These are phyloP conservation scores for Phaedon cochleariae DNA, from an alignment of 2,888 invertebrate species.

Conservation along the genomic window DNA sequence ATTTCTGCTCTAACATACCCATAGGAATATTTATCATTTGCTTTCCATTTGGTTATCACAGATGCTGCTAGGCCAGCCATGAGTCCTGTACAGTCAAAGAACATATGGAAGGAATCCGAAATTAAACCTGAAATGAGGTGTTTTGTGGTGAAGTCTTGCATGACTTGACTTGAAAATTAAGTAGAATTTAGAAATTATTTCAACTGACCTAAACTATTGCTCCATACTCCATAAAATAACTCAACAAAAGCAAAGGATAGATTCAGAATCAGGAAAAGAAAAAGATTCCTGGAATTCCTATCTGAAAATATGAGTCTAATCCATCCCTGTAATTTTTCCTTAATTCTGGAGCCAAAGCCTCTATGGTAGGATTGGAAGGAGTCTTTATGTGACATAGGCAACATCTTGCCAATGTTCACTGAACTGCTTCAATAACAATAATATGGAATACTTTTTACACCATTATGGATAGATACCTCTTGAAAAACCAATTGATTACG, in stretches of 20 bases:
- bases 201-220: conserved; percentile 79
- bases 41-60: conserved; percentile 95
- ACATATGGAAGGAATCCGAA: conserved; percentile 99
- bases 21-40: conserved; percentile 89
- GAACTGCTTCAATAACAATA: not conserved
- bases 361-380: conserved; percentile 67
- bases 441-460: not conserved
- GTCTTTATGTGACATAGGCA: conserved; percentile 82
- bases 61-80: conserved; percentile 93
- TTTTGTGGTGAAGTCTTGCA: not conserved
- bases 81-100: conserved; percentile 97
- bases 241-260: conserved; percentile 97
- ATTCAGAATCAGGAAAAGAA: conserved; percentile 90
- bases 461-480: conserved; percentile 64
- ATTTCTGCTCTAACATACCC: conserved; percentile 97
- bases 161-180: too few relatives aligned
- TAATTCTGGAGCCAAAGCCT: conserved; percentile 71
- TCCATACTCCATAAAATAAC: conserved; percentile 90
- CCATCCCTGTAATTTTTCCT: conserved; percentile 80
- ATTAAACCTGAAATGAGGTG: conserved; percentile 75
- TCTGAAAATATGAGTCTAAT: conserved; percentile 90
- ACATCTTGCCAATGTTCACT: conserved; percentile 64
- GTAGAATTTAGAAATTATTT: too few relatives aligned
- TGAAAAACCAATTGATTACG: conserved; percentile 61
- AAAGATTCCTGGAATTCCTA: conserved; percentile 91